Percentiles rank a stretch among this genome's conserved stretches.
Evolutionary conservation across 2,797 vertebrate genomes (phyloP).

Genomic region (Loris lydekkerianus): DNA sequence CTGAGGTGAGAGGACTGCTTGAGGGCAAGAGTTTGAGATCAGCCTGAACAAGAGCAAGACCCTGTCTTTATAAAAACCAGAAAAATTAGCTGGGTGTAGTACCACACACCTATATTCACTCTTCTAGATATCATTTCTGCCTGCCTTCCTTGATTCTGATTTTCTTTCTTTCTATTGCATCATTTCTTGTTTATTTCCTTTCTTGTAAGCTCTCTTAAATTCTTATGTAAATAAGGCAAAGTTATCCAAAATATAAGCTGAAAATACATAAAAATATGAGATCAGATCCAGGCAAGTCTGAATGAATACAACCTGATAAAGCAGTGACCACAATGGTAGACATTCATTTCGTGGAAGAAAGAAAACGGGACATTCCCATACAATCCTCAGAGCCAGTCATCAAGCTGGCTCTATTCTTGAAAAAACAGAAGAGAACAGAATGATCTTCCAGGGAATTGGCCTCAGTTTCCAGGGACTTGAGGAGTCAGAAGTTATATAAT

Average conservation of each 20-base stretch:
- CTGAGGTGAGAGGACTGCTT: neutral
- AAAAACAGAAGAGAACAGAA: conserved; percentile 80
- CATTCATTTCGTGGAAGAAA: conserved; percentile 49
- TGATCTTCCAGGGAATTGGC: conserved; percentile 83
- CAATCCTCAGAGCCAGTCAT: conserved; percentile 67
- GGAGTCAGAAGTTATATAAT: conserved; percentile 75
- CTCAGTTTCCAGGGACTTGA: conserved; percentile 81
- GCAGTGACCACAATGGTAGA: neutral
- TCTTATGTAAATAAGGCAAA: neutral
- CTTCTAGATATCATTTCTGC: neutral
- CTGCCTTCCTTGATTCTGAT: neutral
- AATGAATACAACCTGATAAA: neutral
- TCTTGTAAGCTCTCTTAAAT: neutral
- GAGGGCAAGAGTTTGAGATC: neutral
- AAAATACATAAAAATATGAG: neutral
- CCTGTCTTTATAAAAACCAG: neutral
- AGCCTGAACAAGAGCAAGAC: neutral
- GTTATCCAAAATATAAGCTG: conserved; percentile 37
- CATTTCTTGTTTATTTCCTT: conserved; percentile 13
- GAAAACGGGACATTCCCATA: conserved; percentile 60
- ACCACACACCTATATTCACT: neutral
- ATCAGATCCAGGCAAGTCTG: neutral
- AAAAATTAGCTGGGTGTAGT: neutral
- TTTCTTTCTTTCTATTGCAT: neutral
- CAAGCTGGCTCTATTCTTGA: conserved; percentile 77